Conservation (phyloP, 1,140 invertebrate genomes). For the Drosophila bocki region DNA sequence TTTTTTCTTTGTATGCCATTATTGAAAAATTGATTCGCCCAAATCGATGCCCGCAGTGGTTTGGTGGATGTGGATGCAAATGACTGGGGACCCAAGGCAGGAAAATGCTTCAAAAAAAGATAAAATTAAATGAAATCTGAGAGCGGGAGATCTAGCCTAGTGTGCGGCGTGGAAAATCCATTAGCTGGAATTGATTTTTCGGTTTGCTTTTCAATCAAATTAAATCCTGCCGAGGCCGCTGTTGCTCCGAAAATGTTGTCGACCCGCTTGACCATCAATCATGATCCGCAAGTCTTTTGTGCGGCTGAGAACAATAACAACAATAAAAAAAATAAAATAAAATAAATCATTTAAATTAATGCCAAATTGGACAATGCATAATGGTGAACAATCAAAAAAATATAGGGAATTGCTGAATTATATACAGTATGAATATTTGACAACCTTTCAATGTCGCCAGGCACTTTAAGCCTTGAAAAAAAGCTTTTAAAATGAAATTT, state of each 20-base stretch:
- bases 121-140: constrained; percentile 45
- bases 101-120: constrained; percentile 17
- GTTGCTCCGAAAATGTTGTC: constrained; percentile 32
- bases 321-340: constrained; percentile 32
- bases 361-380: constrained; percentile 67
- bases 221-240: constrained; percentile 49
- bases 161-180: constrained; percentile 55
- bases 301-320: not conserved
- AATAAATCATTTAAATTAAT: constrained; percentile 66
- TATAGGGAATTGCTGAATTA: constrained; percentile 25
- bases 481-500: constrained; percentile 58
- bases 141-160: constrained; percentile 36
- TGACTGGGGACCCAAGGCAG: constrained; percentile 15
- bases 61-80: constrained; percentile 36
- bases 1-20: constrained; percentile 47
- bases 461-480: constrained; percentile 56
- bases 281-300: constrained; percentile 56
- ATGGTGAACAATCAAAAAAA: constrained; percentile 48
- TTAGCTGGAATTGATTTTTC: constrained; percentile 67
- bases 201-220: constrained; percentile 69
- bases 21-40: constrained; percentile 51
- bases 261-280: constrained; percentile 64
- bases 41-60: constrained; percentile 39
- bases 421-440: constrained; percentile 46
- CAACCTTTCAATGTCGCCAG: constrained; percentile 44